Evolutionary conservation across 2,888 invertebrate species (phyloP), one percentile per base, ranked within the genome.

Genomic region (Oegoconia quadripuncta): DNA sequence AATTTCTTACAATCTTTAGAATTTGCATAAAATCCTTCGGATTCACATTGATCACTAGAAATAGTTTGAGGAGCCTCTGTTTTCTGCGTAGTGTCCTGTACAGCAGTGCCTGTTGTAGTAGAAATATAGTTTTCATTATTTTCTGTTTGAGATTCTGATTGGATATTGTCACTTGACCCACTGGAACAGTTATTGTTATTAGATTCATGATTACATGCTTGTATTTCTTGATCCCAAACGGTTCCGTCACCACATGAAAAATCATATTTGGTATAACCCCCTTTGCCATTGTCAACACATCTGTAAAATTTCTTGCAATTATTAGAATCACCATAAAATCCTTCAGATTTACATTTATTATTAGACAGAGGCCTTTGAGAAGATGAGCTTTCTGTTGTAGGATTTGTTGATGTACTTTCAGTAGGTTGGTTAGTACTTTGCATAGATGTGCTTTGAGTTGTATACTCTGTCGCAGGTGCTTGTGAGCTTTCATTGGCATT

Each of bases 281-380:
- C 89, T 28, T 86, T 74, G 1, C 89, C 90, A 58, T 89, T 83
- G 37, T 82, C 78, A 13, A 93, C 93, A 71, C 94, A 94, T 49
- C 93, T 87, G 63, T 93, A 92, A 76, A 94, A 94, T 63, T 91
- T 92, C 37, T 84, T 90, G 59, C 94, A 94, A 61, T 93, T 88
- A 33, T 81, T 75, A 15, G 88, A 77, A 71, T 94, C 90, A 11
- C 90, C 90, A 64, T 90, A 89, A 73, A 93, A 94, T 34, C 94
- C 94, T 69, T 91, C 92, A 49, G 74, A 68, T 32, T 72, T 71
- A 58, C 93, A 93, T 38, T 18, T 40, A 34, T 39, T 44, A 17
- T 49, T 44, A 18, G 13, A 4, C 32, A 44, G 30, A 13, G 61
- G 52, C 40, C 45, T 50, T 42, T 55, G 42, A 5, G 49, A 41